phyloP scores from a whole-genome alignment of 2,888 invertebrate genomes.

The Agrochola circellaris region DNA sequence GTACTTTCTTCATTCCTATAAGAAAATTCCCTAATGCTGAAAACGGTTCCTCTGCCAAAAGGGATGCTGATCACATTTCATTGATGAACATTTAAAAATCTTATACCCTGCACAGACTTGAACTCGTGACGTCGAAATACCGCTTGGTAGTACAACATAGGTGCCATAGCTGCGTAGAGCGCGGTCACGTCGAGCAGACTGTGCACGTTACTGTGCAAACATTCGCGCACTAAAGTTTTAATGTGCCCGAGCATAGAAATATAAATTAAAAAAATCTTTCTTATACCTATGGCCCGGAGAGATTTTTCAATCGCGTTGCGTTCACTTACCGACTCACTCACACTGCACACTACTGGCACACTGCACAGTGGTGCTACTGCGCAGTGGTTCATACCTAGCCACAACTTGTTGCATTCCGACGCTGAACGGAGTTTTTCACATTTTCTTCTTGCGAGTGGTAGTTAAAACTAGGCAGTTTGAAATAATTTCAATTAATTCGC shows the following conservation, averaged over 20 bases:
- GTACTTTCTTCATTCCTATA: background rate
- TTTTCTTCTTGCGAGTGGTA: background rate
- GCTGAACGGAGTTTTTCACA: background rate
- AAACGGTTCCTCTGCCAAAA: background rate
- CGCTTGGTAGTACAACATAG: too few species aligned
- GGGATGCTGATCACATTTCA: background rate
- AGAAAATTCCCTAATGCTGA: background rate
- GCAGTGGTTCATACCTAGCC: background rate
- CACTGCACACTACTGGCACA: background rate
- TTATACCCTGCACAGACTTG: background rate
- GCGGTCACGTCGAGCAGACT: conserved; percentile 8
- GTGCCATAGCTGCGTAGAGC: background rate
- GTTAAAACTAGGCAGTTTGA: background rate
- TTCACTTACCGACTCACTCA: background rate
- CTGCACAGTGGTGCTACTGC: background rate
- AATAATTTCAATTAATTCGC: conserved; percentile 15
- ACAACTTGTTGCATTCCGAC: conserved; percentile 17
- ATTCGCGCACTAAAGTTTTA: conserved; percentile 21
- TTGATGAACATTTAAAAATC: background rate
- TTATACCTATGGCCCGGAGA: too few species aligned
- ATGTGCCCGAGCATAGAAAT: too few species aligned
- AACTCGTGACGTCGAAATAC: background rate
- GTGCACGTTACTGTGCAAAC: conserved; percentile 22
- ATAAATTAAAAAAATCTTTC: too few species aligned
- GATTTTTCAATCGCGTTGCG: conserved; percentile 20